These are phyloP conservation scores for Dissostichus mawsoni DNA, from an alignment of 2,113 vertebrate genomes.

Conservation along the genomic window DNA sequence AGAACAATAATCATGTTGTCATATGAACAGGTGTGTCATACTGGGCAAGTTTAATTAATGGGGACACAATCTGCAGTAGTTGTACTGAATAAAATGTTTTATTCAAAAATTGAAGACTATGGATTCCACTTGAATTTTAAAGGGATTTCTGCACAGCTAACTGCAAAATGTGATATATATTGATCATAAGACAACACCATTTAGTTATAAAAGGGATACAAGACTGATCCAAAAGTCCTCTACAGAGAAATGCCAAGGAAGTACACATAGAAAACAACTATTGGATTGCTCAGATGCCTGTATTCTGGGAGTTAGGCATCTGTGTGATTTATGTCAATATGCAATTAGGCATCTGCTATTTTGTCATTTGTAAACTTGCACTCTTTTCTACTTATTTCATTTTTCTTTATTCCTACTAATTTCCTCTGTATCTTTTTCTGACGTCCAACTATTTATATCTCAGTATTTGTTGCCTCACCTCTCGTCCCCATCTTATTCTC, in stretches of 20 bases:
- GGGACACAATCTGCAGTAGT: too few species aligned
- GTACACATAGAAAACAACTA: not conserved
- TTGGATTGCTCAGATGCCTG: not conserved
- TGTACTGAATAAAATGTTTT: too few species aligned
- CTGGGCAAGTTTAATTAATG: too few species aligned
- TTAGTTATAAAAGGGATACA: too few species aligned
- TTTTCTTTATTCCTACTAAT: not conserved
- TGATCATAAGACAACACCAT: not conserved
- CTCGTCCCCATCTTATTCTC: not conserved
- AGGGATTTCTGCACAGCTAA: too few species aligned
- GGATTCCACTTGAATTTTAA: too few species aligned
- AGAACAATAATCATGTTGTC: not conserved
- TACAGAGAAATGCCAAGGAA: not conserved
- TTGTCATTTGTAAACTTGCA: not conserved
- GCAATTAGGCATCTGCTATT: not conserved
- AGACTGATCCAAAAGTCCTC: not conserved
- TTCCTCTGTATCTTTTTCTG: not conserved
- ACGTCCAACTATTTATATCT: not conserved
- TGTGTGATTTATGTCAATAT: not conserved
- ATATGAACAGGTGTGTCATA: not conserved
- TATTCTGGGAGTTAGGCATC: not conserved
- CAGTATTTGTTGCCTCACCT: not conserved
- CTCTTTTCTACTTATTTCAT: not conserved
- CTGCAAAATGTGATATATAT: not conserved
- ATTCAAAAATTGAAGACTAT: too few species aligned